Evolutionary conservation across 2,888 invertebrate genomes (phyloP).

Genomic region (Nomada lathburiana): DNA sequence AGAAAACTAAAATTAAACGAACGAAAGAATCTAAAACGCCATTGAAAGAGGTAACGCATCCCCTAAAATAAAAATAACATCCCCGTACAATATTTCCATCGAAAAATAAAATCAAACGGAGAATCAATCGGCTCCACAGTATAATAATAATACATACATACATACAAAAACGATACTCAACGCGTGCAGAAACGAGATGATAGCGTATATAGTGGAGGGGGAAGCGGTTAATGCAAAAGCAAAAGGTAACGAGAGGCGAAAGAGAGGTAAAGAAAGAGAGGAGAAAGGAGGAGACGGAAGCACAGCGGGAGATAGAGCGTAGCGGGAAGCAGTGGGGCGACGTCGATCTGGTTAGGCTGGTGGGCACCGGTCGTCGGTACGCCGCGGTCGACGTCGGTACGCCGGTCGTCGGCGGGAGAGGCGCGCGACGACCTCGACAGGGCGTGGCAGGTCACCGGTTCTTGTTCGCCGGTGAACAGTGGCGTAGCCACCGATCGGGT

Average conservation of each 20-base stretch:
- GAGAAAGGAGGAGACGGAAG: constrained; percentile 59
- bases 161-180: background rate
- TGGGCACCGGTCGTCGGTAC: constrained; percentile 61
- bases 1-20: background rate
- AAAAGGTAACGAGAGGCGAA: constrained; percentile 11
- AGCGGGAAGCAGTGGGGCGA: constrained; percentile 73
- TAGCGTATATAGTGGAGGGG: background rate
- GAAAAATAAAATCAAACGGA: background rate
- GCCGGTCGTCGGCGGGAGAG: constrained; percentile 79
- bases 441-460: constrained; percentile 84
- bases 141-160: background rate
- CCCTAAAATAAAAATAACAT: background rate
- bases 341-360: constrained; percentile 80
- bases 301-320: constrained; percentile 52
- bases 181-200: constrained; percentile 9
- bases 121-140: background rate
- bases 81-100: background rate
- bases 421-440: constrained; percentile 83
- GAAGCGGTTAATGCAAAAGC: constrained; percentile 6
- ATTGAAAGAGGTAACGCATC: background rate
- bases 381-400: constrained; percentile 71
- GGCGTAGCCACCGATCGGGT: constrained; percentile 70
- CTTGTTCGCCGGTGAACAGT: constrained; percentile 74
- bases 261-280: constrained; percentile 55
- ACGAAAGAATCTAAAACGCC: background rate